A percentile compares a stretch with the other conserved stretches of the same genome.
These are phyloP conservation scores for Gallinago jamesoni DNA, from an alignment of 2,113 vertebrate genomes.

Conservation along the genomic window DNA sequence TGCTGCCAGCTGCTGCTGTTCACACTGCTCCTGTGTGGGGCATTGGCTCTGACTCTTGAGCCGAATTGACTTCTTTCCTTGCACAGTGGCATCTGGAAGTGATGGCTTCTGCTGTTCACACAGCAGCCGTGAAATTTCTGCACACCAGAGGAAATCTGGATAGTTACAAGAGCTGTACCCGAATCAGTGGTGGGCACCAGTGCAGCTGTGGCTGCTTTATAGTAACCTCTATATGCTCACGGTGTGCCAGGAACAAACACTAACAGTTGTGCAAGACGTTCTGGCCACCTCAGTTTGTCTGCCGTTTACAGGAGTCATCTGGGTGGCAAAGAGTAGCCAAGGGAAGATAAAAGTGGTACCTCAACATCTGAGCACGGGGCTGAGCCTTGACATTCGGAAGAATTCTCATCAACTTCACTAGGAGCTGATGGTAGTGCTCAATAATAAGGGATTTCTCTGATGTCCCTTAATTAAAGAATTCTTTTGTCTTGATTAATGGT, in stretches of 20 bases:
- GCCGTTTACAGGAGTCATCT: background rate
- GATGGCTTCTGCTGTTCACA: background rate
- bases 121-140: background rate
- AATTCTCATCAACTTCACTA: background rate
- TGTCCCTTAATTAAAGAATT: constrained; percentile 14
- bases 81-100: background rate
- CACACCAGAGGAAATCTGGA: background rate
- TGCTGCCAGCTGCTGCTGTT: background rate
- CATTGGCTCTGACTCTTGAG: background rate
- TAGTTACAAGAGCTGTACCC: background rate
- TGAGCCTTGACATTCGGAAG: background rate
- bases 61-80: background rate
- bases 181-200: background rate
- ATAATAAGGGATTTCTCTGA: background rate
- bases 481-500: constrained; percentile 13
- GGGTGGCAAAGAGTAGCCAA: background rate
- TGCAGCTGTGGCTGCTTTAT: background rate
- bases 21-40: background rate
- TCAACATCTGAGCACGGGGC: background rate
- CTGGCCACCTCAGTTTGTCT: background rate
- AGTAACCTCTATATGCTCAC: background rate
- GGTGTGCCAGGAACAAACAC: background rate
- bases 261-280: background rate
- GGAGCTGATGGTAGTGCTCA: background rate
- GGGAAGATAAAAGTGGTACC: background rate